phyloP scores from a whole-genome alignment of 2,888 invertebrate species.

The Tachina grossa region DNA sequence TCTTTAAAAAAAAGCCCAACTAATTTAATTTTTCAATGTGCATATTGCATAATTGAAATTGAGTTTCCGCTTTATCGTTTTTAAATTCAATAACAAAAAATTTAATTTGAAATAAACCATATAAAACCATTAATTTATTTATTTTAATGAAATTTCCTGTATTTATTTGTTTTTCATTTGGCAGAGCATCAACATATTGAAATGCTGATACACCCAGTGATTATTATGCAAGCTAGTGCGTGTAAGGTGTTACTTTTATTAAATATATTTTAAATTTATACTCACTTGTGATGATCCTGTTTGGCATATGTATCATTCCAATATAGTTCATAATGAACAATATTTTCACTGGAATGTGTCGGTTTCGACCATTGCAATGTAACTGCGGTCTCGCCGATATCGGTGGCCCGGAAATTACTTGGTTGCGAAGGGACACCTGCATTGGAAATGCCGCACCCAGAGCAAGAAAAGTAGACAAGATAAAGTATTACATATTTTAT shows the following conservation, averaged over 20 bases:
- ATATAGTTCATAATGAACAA: slow-evolving; percentile 97
- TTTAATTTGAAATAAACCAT: slow-evolving; percentile 56
- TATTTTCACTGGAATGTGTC: slow-evolving; percentile 94
- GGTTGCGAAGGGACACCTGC: slow-evolving; percentile 98
- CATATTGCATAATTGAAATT: slow-evolving; percentile 25
- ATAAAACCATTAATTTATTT: slow-evolving; percentile 62
- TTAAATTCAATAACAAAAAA: slow-evolving; percentile 10
- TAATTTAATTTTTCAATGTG: background rate
- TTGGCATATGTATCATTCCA: slow-evolving; percentile 98
- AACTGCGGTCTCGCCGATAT: slow-evolving; percentile 95
- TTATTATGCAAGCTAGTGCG: slow-evolving; percentile 1
- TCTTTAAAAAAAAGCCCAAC: too few relatives aligned
- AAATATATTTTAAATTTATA: slow-evolving; percentile 57
- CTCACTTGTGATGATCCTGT: slow-evolving; percentile 92
- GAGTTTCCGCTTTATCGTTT: slow-evolving; percentile 46
- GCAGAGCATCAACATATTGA: background rate
- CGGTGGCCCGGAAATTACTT: slow-evolving; percentile 92
- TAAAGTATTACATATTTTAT: slow-evolving; percentile 22
- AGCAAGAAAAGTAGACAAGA: background rate
- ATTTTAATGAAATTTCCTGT: slow-evolving; percentile 66
- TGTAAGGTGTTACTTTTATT: background rate
- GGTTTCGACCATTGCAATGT: slow-evolving; percentile 97
- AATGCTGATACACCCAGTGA: background rate
- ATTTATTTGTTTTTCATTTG: slow-evolving; percentile 39
- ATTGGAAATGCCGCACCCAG: slow-evolving; percentile 34